Evolutionary conservation across 2,113 vertebrate species (phyloP).

Genomic region (Stegastes partitus): DNA sequence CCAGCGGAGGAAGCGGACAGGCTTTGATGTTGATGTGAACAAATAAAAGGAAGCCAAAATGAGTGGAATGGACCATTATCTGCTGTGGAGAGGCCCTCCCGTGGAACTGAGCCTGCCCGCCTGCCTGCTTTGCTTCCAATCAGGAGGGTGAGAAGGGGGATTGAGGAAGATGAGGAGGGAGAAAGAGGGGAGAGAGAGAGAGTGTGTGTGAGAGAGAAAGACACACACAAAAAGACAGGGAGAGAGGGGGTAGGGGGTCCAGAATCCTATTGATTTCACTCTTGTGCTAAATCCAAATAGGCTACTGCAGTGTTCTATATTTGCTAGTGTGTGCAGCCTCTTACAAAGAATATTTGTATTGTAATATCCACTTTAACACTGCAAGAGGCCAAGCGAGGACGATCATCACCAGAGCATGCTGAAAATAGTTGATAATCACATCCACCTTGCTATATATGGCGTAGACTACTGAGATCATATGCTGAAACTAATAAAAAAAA

Average conservation of each 20-base stretch:
- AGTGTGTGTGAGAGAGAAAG: conserved; percentile 26
- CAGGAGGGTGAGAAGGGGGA: conserved; percentile 18
- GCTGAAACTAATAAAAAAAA: not conserved
- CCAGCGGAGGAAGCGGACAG: conserved; percentile 68
- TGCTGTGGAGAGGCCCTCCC: conserved; percentile 67
- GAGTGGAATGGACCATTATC: conserved; percentile 78
- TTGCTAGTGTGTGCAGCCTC: conserved; percentile 48
- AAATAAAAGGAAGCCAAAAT: conserved; percentile 82
- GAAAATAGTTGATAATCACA: not conserved
- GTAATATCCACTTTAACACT: conserved; percentile 36
- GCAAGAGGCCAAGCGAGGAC: conserved; percentile 31
- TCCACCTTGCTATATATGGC: conserved; percentile 17
- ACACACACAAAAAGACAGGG: conserved; percentile 41
- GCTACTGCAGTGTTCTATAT: conserved; percentile 67
- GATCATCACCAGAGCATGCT: conserved; percentile 7
- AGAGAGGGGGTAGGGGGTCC: conserved; percentile 40
- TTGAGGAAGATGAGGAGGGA: conserved; percentile 52
- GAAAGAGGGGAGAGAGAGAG: conserved; percentile 12
- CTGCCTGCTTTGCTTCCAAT: conserved; percentile 63
- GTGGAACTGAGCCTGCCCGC: conserved; percentile 59
- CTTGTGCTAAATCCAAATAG: conserved; percentile 60
- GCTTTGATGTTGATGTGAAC: conserved; percentile 84
- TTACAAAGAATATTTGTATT: conserved; percentile 50
- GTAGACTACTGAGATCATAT: conserved; percentile 2
- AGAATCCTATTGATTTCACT: conserved; percentile 71